These are phyloP conservation scores for Erpobdella octoculata DNA, from an alignment of 2,888 invertebrate genomes.

Conservation along the genomic window DNA sequence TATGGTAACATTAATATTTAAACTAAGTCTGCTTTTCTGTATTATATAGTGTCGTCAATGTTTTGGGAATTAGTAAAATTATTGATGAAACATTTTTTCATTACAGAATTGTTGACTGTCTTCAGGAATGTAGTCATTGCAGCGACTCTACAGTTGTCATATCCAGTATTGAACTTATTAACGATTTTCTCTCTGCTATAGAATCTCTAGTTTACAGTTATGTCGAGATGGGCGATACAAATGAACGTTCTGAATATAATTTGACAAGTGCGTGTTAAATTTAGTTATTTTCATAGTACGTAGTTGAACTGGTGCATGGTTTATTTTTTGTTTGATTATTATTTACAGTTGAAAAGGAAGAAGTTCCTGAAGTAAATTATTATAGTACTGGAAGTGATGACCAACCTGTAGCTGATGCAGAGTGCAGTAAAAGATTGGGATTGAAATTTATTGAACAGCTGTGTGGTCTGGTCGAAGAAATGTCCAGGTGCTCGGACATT, in stretches of 20 bases:
- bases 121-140: constrained; percentile 81
- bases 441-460: constrained; percentile 30
- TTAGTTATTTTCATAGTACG: too few species aligned
- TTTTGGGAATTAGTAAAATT: too few species aligned
- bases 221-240: not conserved
- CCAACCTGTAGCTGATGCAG: constrained; percentile 26
- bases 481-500: constrained; percentile 68
- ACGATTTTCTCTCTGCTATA: constrained; percentile 69
- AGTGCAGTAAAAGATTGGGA: constrained; percentile 27
- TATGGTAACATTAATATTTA: too few species aligned
- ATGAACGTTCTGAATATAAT: not conserved
- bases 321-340: not conserved
- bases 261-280: too few species aligned
- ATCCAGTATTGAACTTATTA: constrained; percentile 49
- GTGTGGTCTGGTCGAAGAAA: constrained; percentile 62
- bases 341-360: not conserved
- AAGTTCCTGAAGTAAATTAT: not conserved
- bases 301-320: too few species aligned
- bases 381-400: not conserved
- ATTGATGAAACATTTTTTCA: too few species aligned
- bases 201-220: constrained; percentile 64
- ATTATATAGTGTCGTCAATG: too few species aligned
- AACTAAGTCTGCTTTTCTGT: too few species aligned
- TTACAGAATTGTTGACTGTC: constrained; percentile 78
- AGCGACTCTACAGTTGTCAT: constrained; percentile 59